Evolutionary conservation across 2,888 invertebrate genomes (phyloP).

Genomic region (Hyppa rectilinea): DNA sequence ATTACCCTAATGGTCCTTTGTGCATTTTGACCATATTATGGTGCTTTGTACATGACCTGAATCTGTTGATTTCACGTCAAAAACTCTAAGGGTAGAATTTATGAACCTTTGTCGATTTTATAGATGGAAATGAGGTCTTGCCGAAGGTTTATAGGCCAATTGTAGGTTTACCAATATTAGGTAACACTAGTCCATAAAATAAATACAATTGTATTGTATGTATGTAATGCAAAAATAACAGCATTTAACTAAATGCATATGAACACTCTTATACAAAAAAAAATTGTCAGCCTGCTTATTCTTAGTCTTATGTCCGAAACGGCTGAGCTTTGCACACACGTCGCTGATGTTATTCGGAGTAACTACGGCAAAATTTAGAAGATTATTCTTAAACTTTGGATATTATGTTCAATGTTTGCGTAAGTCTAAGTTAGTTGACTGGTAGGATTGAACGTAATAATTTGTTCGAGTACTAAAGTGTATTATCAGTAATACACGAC

Average conservation of each 20-base stretch:
- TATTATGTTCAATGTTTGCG: not conserved
- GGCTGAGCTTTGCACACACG: too few relatives aligned
- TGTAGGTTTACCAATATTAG: too few relatives aligned
- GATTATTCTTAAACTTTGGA: not conserved
- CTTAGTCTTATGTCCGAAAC: too few relatives aligned
- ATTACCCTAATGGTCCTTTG: constrained; percentile 57
- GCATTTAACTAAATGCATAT: too few relatives aligned
- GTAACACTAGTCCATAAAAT: too few relatives aligned
- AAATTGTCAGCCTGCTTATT: too few relatives aligned
- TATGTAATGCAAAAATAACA: too few relatives aligned
- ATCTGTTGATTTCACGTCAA: constrained; percentile 45
- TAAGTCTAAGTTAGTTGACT: not conserved
- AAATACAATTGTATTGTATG: too few relatives aligned
- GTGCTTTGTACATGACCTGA: constrained; percentile 54
- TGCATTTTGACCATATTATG: constrained; percentile 37
- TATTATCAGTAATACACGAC: too few relatives aligned
- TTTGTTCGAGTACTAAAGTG: not conserved
- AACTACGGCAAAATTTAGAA: too few relatives aligned
- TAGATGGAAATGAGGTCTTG: not conserved
- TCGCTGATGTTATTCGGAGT: too few relatives aligned
- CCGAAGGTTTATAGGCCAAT: not conserved
- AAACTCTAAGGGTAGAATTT: constrained; percentile 15
- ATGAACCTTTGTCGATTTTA: not conserved
- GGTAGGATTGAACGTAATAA: not conserved
- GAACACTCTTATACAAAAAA: too few relatives aligned